Evolutionary conservation across 2,888 invertebrate species (phyloP).

Genomic region (Auanema freiburgensis): DNA sequence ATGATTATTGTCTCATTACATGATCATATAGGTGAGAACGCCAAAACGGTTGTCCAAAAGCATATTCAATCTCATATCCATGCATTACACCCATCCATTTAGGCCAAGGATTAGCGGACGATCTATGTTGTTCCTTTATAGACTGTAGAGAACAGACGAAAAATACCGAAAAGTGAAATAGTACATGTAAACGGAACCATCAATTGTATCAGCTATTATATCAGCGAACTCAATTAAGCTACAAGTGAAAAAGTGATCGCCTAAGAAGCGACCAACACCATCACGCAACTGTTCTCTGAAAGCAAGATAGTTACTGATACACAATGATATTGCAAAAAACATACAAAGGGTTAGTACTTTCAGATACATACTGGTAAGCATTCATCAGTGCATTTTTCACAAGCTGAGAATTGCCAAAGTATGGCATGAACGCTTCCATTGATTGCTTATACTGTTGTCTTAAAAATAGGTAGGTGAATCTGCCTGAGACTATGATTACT

Average conservation of each 20-base stretch:
- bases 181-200: conserved; percentile 61
- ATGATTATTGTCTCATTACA: background rate
- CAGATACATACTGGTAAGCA: conserved; percentile 54
- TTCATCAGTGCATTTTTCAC: conserved; percentile 61
- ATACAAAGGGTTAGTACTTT: conserved; percentile 26
- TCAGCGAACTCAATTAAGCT: conserved; percentile 71
- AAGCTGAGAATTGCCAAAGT: conserved; percentile 57
- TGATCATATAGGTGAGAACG: conserved; percentile 77
- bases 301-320: too few species aligned
- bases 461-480: background rate
- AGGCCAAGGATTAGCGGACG: conserved; percentile 84
- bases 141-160: background rate
- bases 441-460: conserved; percentile 54
- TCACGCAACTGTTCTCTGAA: conserved; percentile 46
- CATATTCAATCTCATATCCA: conserved; percentile 95
- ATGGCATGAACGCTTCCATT: conserved; percentile 60
- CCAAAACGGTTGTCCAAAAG: conserved; percentile 92
- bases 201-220: conserved; percentile 54
- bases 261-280: conserved; percentile 72
- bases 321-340: too few species aligned
- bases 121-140: conserved; percentile 27
- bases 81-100: conserved; percentile 99
- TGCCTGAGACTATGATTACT: background rate
- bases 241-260: conserved; percentile 91
- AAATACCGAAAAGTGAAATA: conserved; percentile 62